Evolutionary conservation across 2,113 vertebrate species (phyloP).

Genomic region (Embiotoca jacksoni): DNA sequence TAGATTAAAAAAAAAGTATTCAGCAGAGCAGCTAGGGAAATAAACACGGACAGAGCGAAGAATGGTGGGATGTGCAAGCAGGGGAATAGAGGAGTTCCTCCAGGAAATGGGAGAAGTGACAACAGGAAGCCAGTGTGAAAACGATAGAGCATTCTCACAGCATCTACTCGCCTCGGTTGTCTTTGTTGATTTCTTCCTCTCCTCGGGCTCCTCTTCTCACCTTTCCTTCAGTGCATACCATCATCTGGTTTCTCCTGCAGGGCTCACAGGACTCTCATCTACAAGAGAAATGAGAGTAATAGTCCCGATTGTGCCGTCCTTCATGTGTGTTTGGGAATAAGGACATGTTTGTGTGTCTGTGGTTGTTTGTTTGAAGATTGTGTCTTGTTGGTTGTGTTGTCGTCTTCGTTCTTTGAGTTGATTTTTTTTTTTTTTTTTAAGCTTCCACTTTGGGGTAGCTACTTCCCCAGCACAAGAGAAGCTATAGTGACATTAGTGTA

Average conservation of each 20-base stretch:
- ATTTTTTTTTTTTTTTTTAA: no score
- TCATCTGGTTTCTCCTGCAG: slow-evolving; percentile 33
- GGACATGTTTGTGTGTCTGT: neutral
- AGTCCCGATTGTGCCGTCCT: neutral
- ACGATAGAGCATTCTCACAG: slow-evolving; percentile 67
- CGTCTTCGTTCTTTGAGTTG: no score
- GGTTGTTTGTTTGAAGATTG: neutral
- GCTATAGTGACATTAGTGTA: no score
- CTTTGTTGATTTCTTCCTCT: slow-evolving; percentile 32
- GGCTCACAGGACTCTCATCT: slow-evolving; percentile 21
- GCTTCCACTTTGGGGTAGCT: no score
- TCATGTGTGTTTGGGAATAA: neutral
- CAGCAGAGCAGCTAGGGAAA: slow-evolving; percentile 12
- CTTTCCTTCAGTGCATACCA: slow-evolving; percentile 27
- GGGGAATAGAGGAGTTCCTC: slow-evolving; percentile 48
- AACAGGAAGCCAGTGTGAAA: slow-evolving; percentile 72
- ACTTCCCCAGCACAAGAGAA: no score
- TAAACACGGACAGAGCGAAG: slow-evolving; percentile 38
- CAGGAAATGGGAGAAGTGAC: slow-evolving; percentile 71
- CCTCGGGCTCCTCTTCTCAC: slow-evolving; percentile 48
- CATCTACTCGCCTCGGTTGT: slow-evolving; percentile 34
- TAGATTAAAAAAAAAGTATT: neutral
- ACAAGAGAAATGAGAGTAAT: slow-evolving; percentile 31
- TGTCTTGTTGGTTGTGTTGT: neutral
- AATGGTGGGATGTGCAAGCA: slow-evolving; percentile 40